Evolutionary conservation across 2,113 vertebrate species (phyloP).

Genomic region (Cariama cristata): DNA sequence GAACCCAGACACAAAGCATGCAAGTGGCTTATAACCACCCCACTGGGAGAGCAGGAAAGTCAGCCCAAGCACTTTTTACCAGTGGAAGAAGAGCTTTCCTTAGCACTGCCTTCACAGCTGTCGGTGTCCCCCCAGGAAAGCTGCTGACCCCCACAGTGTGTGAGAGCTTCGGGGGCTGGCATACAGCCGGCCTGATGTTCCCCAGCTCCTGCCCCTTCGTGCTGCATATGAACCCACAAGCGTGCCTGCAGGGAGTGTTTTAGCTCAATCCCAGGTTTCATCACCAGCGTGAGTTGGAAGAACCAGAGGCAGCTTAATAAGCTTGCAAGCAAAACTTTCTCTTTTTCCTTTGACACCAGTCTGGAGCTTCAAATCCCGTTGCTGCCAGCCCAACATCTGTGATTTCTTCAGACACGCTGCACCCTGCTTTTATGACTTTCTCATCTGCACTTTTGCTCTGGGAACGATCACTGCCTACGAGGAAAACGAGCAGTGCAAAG

Average conservation of each 20-base stretch:
- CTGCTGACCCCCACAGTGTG: no score
- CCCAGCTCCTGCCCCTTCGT: rapidly evolving
- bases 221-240: not conserved
- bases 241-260: not conserved
- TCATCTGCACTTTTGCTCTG: not conserved
- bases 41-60: not conserved
- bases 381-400: not conserved
- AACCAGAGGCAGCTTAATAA: not conserved
- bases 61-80: not conserved
- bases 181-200: not conserved
- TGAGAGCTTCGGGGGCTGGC: rapidly evolving
- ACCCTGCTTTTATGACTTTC: not conserved
- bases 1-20: not conserved
- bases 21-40: not conserved
- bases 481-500: not conserved
- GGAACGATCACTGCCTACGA: not conserved
- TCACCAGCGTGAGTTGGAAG: not conserved
- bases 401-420: not conserved
- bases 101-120: not conserved
- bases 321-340: not conserved
- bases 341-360: rapidly evolving
- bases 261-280: not conserved
- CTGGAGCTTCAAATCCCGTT: not conserved
- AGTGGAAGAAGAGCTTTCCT: not conserved
- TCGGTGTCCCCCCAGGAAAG: rapidly evolving